Evolutionary conservation across 2,113 vertebrate species (phyloP), one percentile per base, ranked within the genome.

Genomic region (Poicephalus meyeri): DNA sequence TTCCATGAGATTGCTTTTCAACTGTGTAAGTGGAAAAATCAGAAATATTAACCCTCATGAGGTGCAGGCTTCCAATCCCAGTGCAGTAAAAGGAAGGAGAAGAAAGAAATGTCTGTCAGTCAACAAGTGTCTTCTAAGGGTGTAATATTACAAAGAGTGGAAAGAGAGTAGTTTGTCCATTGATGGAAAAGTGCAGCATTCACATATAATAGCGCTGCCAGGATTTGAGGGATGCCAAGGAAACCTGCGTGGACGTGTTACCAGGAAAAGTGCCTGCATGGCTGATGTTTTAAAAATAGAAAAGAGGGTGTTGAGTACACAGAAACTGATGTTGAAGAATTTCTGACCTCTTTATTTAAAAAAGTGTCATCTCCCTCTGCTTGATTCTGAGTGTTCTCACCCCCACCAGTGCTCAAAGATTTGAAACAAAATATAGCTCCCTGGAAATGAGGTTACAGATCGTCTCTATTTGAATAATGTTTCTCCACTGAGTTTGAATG

Each of bases 251-350:
- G 80, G 64, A 96, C 7, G 10, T 89, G 80, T 87, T 89, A 80
- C 49, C 87, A 88, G 68, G 64, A 68, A 71, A 77, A 85, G 10
- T 80, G 86, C 55, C 74, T 88, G 89, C 66, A 80, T 56, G 53
- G n/a, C 29, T 84, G n/a, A 21, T 78, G 39, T 55, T 55, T 92
- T 88, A 92, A 91, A 95, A 95, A 95, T 95, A 93, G 61, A 86
- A 94, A 90, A 91, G 72, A 93, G 49, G 41, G 72, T 95, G 49
- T 77, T 78, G 89, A 93, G 81, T 93, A 52, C 42, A n/a, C n/a
- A 71, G 46, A 56, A 93, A 78, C 76, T 95, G 76, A 96, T 89
- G 94, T 66, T 79, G 52, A 90, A 93, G 95, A 33, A 93, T 60
- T 63, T 93, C 66, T 95, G n/a, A 63, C 47, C 93, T 94, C 47